Conservation (phyloP, 2,113 vertebrate genomes). For the Ictalurus furcatus region DNA sequence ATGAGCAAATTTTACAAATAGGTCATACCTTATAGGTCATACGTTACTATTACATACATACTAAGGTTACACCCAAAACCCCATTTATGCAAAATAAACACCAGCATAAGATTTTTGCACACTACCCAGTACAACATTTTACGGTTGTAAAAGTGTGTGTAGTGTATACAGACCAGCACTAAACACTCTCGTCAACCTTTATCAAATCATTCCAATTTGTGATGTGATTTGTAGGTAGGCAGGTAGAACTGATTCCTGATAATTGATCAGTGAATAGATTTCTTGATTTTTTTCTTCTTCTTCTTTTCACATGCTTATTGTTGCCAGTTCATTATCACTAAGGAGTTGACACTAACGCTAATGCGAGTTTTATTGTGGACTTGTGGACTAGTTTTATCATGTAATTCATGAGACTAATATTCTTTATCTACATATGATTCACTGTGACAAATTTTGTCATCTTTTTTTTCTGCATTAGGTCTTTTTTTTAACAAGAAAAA, state of each 20-base stretch:
- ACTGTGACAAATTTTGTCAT: not conserved
- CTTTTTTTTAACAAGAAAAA: not conserved
- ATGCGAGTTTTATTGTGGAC: not conserved
- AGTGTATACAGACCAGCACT: not conserved
- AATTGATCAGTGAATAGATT: not conserved
- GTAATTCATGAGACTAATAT: not conserved
- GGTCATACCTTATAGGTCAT: not conserved
- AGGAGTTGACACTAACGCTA: not conserved
- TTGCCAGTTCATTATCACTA: not conserved
- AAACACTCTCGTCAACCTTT: not conserved
- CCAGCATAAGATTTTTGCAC: not conserved
- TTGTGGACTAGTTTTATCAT: not conserved
- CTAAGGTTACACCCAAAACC: not conserved
- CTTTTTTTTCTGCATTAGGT: not conserved
- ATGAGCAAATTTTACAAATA: not conserved
- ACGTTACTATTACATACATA: too few species aligned
- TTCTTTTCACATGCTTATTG: not conserved
- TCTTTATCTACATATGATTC: not conserved
- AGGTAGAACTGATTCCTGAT: not conserved
- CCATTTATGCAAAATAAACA: not conserved
- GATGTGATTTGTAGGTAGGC: not conserved
- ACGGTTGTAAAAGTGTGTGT: not conserved
- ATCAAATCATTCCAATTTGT: not conserved
- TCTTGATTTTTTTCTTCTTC: not conserved
- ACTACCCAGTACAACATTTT: not conserved